Evolutionary conservation across 2,797 vertebrate species (phyloP).

Genomic region (Odontamblyopus rebecca): DNA sequence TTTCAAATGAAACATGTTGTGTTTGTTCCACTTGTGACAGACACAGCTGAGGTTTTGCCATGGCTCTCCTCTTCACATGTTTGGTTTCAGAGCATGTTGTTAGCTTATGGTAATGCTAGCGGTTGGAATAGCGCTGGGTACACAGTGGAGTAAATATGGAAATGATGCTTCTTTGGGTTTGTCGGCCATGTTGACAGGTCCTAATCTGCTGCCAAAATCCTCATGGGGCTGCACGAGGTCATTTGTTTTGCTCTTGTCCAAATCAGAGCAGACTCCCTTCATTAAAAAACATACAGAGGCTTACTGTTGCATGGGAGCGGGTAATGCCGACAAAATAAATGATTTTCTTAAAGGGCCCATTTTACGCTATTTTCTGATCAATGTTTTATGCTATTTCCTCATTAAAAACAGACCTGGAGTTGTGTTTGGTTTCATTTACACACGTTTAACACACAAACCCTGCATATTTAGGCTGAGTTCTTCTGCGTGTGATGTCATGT

Average conservation of each 20-base stretch:
- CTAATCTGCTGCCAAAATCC: constrained; percentile 58
- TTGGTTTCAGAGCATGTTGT: neutral
- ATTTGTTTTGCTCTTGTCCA: constrained; percentile 47
- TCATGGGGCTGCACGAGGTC: constrained; percentile 53
- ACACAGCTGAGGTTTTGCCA: neutral
- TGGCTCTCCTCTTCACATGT: constrained; percentile 1
- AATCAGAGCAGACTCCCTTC: constrained; percentile 51
- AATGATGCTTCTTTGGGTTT: constrained; percentile 48
- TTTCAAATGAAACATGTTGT: neutral
- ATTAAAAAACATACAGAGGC: constrained; percentile 58
- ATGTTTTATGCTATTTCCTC: too few relatives aligned
- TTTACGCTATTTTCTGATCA: too few relatives aligned
- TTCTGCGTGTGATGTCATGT: too few relatives aligned
- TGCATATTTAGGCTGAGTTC: too few relatives aligned
- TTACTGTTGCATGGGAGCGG: neutral
- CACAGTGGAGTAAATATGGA: constrained; percentile 48
- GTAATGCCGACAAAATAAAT: neutral
- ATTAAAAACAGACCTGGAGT: too few relatives aligned
- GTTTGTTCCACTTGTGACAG: neutral
- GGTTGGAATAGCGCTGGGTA: constrained; percentile 43
- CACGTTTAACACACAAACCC: too few relatives aligned
- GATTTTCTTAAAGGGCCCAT: neutral
- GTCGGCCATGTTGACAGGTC: constrained; percentile 51
- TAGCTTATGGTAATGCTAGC: constrained; percentile 29
- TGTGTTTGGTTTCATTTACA: too few relatives aligned